Evolutionary conservation across 2,888 invertebrate genomes (phyloP).

Genomic region (Agonum fuliginosum): DNA sequence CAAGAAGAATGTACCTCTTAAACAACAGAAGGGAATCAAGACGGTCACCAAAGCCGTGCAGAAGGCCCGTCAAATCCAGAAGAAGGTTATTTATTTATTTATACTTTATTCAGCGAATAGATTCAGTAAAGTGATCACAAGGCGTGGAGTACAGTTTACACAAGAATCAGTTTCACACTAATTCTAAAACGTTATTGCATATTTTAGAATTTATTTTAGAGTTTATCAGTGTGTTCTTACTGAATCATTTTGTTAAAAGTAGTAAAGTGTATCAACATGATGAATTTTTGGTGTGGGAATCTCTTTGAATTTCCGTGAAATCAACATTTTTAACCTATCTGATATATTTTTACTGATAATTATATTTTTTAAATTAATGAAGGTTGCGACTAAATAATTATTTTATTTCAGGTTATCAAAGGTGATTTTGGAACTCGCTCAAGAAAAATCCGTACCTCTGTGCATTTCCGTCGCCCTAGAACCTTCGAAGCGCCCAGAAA

Average conservation of each 20-base stretch:
- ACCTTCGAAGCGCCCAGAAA: slow-evolving; percentile 93
- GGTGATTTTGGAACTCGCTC: slow-evolving; percentile 92
- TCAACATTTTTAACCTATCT: slow-evolving; percentile 67
- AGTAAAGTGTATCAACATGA: slow-evolving; percentile 69
- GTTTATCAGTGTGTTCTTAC: slow-evolving; percentile 3
- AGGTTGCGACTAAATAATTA: no score
- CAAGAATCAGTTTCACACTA: no score
- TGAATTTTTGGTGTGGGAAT: slow-evolving; percentile 74
- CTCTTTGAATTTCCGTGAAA: slow-evolving; percentile 74
- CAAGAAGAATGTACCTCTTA: slow-evolving; percentile 75
- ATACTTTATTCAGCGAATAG: no score
- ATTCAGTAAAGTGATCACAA: no score
- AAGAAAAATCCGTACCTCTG: slow-evolving; percentile 94
- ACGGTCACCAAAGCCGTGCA: slow-evolving; percentile 76
- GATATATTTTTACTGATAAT: slow-evolving; percentile 61
- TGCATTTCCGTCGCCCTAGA: slow-evolving; percentile 96
- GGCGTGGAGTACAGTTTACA: no score
- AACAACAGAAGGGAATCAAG: slow-evolving; percentile 76
- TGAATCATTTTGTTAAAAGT: background rate
- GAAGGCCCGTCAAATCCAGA: slow-evolving; percentile 90
- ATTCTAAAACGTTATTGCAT: no score
- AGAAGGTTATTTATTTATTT: slow-evolving; percentile 78
- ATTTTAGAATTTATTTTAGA: slow-evolving; percentile 28
- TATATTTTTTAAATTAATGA: no score
- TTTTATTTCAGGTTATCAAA: slow-evolving; percentile 84